Conservation (phyloP, 2,113 vertebrate species). For the Euleptes europaea region DNA sequence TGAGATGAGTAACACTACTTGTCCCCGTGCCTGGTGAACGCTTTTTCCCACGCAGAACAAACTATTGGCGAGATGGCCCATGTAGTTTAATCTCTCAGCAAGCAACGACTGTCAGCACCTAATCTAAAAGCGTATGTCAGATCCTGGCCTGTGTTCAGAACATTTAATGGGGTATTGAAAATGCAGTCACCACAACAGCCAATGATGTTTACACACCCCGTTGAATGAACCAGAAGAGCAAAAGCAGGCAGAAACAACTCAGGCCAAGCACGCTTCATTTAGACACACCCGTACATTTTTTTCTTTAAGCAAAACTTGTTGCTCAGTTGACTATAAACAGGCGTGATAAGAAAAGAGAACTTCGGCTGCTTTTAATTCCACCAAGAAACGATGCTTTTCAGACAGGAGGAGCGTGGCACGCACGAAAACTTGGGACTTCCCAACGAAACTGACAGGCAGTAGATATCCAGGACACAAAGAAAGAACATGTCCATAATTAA, state of each 20-base stretch:
- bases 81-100: conserved; percentile 63
- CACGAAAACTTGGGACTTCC: no score
- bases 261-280: conserved; percentile 17
- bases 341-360: background rate
- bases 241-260: conserved; percentile 51
- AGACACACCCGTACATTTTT: background rate
- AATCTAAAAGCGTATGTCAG: conserved; percentile 54
- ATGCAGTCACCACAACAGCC: conserved; percentile 40
- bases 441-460: no score
- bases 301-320: background rate
- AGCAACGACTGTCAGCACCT: conserved; percentile 57
- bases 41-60: conserved; percentile 52
- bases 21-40: conserved; percentile 34
- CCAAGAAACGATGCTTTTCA: conserved; percentile 1
- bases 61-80: conserved; percentile 51
- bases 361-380: conserved; percentile 31
- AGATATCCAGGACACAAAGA: no score
- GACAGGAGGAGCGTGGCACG: no score
- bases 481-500: no score
- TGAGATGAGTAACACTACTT: conserved; percentile 39
- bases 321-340: background rate
- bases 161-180: conserved; percentile 20
- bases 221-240: conserved; percentile 45
- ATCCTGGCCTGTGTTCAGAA: background rate
- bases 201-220: conserved; percentile 42